phyloP scores from a whole-genome alignment of 2,113 vertebrate species.

The Hemiscyllium ocellatum region DNA sequence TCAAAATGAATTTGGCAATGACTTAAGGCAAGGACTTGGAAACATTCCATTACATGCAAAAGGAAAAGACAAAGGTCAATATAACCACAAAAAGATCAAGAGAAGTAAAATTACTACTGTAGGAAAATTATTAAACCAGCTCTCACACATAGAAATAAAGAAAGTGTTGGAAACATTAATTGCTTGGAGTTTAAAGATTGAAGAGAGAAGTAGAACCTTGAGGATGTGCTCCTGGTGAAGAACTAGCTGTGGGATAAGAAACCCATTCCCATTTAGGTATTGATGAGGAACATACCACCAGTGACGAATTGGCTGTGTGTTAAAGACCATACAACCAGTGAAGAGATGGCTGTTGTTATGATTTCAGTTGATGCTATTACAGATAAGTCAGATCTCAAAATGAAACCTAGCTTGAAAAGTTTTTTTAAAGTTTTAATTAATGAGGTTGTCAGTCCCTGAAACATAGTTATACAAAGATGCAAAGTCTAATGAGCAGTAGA shows the following conservation, averaged over 20 bases:
- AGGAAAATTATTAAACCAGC: neutral
- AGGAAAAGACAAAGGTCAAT: neutral
- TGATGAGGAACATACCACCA: neutral
- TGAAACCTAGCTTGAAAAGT: no score
- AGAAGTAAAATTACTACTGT: neutral
- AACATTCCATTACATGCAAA: neutral
- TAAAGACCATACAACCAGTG: neutral
- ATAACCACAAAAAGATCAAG: neutral
- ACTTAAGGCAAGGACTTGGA: neutral
- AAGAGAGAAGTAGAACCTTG: neutral
- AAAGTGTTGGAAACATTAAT: neutral
- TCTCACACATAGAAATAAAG: neutral
- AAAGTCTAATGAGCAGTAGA: no score
- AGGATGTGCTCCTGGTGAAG: neutral
- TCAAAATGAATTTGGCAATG: constrained; percentile 15
- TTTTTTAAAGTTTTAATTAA: no score
- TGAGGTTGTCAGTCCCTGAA: no score
- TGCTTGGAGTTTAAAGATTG: neutral
- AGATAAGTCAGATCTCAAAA: no score
- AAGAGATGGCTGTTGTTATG: neutral
- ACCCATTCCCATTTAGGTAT: neutral
- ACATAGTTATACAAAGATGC: no score
- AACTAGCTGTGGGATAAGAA: neutral
- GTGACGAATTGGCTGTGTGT: neutral
- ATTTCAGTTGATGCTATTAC: no score